Percentiles rank a stretch among this genome's conserved stretches.
Conservation (phyloP, 2,113 vertebrate genomes). For the Apus apus region DNA sequence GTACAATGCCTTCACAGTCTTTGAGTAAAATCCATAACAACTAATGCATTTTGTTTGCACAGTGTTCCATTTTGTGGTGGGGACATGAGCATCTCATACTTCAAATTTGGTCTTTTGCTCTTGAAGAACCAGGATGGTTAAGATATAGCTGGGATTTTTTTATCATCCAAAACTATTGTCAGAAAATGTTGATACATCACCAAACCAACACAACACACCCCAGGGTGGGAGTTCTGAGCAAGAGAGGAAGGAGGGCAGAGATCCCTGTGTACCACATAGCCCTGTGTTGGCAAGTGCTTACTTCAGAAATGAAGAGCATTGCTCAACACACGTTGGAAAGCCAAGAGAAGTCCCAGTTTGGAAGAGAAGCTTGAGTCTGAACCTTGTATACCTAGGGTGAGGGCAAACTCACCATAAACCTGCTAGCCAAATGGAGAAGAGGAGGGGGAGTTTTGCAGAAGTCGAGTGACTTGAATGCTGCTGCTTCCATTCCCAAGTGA, state of each 20-base stretch:
- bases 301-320: background rate
- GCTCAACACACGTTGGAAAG: background rate
- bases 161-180: background rate
- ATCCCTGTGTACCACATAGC: rapidly evolving
- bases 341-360: rapidly evolving
- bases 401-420: background rate
- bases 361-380: background rate
- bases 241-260: background rate
- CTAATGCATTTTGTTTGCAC: background rate
- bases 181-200: background rate
- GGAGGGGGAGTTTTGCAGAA: background rate
- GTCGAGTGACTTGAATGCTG: background rate
- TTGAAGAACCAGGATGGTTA: background rate
- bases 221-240: background rate
- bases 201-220: rapidly evolving
- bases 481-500: background rate
- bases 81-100: background rate
- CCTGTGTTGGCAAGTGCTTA: rapidly evolving
- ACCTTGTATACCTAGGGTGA: background rate
- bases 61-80: background rate
- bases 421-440: background rate
- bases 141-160: background rate
- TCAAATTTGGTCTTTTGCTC: background rate
- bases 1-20: background rate
- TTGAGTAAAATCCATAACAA: background rate